phyloP scores from a whole-genome alignment of 2,113 vertebrate species.

The Gasterosteus aculeatus region DNA sequence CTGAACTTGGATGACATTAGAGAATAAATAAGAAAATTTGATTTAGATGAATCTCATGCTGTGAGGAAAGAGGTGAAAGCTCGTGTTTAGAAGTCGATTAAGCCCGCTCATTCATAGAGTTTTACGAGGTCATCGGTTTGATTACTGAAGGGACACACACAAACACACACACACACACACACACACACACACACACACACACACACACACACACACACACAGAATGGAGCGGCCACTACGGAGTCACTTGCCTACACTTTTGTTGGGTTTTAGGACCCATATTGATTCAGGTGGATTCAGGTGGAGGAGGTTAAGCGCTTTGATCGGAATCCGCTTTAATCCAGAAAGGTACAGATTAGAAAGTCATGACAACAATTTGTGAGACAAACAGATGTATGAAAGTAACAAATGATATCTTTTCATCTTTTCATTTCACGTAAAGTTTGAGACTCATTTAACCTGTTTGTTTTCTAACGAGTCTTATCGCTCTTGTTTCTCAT shows the following conservation, averaged over 20 bases:
- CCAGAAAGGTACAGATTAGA: background rate
- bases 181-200: too few species aligned
- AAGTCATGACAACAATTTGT: background rate
- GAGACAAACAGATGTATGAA: background rate
- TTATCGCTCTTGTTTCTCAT: slow-evolving; percentile 34
- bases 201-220: too few species aligned
- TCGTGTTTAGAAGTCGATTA: too few species aligned
- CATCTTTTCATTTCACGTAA: too few species aligned
- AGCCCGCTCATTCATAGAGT: too few species aligned
- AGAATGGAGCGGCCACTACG: slow-evolving; percentile 1
- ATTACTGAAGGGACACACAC: background rate
- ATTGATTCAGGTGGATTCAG: slow-evolving; percentile 53
- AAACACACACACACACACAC: background rate
- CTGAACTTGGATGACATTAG: too few species aligned
- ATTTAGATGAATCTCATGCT: too few species aligned
- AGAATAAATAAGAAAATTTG: too few species aligned
- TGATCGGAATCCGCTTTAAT: background rate
- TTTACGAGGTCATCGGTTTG: too few species aligned
- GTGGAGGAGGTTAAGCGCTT: background rate
- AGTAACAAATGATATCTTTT: background rate
- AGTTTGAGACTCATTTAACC: background rate
- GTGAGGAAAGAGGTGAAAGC: too few species aligned
- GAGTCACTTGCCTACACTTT: slow-evolving; percentile 11
- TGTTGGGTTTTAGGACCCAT: slow-evolving; percentile 9
- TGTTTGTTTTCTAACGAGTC: slow-evolving; percentile 34